These are phyloP conservation scores for Catagonus wagneri DNA, from an alignment of 2,113 vertebrate genomes.

Conservation along the genomic window DNA sequence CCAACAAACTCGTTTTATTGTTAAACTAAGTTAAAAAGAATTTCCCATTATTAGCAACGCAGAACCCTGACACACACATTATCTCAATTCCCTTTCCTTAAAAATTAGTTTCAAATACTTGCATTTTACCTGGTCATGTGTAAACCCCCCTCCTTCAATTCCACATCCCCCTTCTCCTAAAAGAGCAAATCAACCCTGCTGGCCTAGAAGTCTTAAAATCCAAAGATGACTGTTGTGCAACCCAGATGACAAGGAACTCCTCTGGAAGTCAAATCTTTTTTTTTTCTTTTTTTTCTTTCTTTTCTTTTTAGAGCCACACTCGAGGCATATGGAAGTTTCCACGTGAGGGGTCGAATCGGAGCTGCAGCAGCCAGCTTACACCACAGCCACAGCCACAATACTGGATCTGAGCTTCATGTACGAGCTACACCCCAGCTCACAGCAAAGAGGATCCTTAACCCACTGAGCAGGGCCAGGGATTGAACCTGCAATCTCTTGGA, in stretches of 20 bases:
- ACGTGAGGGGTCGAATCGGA: no score
- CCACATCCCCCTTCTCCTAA: neutral
- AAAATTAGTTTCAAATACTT: neutral
- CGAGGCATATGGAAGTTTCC: no score
- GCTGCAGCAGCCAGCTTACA: no score
- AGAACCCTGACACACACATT: neutral
- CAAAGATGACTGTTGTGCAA: neutral
- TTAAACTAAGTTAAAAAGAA: slow-evolving; percentile 34
- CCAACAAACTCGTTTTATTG: neutral
- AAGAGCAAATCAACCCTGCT: neutral
- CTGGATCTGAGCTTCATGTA: no score
- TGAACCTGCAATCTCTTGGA: no score
- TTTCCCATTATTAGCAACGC: neutral
- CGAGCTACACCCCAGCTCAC: no score
- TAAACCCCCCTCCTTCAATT: neutral
- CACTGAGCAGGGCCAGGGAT: no score
- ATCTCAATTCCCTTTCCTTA: neutral
- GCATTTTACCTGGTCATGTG: neutral
- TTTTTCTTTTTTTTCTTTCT: no score
- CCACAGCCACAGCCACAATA: no score
- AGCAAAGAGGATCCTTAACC: no score
- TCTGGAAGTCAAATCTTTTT: neutral
- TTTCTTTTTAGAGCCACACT: no score
- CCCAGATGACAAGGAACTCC: neutral
- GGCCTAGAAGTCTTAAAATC: neutral